Conservation (phyloP, 2,113 vertebrate genomes). For the Uropsilus gracilis region DNA sequence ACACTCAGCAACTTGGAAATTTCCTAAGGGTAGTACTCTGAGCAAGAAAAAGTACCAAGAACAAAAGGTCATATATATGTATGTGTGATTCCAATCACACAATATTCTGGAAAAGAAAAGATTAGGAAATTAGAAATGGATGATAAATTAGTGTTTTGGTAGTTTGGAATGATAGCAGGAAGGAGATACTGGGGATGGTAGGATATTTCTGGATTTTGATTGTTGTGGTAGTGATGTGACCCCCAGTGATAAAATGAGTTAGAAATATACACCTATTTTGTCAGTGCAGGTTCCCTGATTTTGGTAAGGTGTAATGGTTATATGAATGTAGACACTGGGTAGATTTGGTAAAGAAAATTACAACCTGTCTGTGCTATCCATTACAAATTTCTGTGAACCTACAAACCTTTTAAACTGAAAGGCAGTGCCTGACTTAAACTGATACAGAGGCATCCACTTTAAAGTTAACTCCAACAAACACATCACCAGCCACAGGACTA, state of each 20-base stretch:
- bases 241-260: neutral
- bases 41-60: neutral
- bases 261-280: neutral
- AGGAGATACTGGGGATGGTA: neutral
- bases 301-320: neutral
- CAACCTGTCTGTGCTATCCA: neutral
- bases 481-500: no score
- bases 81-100: neutral
- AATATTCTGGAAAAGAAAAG: neutral
- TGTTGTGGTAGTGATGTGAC: neutral
- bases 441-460: neutral
- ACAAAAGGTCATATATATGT: neutral
- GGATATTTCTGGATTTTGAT: neutral
- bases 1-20: neutral
- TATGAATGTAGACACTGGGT: neutral
- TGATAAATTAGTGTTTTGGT: neutral
- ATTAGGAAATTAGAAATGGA: neutral
- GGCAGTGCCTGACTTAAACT: neutral
- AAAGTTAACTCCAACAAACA: neutral
- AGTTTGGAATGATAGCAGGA: neutral
- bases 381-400: slow-evolving; percentile 13
- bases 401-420: neutral
- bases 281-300: neutral
- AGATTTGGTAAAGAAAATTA: neutral
- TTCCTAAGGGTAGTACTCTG: neutral